Conservation (phyloP, 2,113 vertebrate genomes). For the Acrocephalus kingi region DNA sequence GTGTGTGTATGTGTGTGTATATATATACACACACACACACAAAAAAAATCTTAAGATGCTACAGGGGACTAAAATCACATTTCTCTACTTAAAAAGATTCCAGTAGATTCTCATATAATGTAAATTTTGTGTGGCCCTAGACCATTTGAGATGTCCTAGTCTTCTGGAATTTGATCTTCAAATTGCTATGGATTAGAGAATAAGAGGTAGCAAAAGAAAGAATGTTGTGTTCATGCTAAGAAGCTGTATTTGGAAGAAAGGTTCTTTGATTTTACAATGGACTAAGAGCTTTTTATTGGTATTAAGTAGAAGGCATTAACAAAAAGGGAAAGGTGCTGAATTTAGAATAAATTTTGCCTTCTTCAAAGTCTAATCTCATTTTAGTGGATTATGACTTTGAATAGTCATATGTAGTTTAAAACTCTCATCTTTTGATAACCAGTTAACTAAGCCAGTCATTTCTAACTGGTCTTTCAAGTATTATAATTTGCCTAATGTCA, state of each 20-base stretch:
- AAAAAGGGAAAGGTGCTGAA: background rate
- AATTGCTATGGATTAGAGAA: background rate
- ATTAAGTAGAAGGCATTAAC: background rate
- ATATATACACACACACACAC: rapidly evolving
- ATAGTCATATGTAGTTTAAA: background rate
- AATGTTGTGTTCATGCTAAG: background rate
- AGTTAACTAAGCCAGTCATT: background rate
- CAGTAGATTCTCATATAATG: background rate
- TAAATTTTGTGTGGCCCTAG: background rate
- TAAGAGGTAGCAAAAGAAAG: background rate
- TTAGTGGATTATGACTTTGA: background rate
- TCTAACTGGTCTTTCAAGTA: background rate
- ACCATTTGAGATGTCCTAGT: background rate
- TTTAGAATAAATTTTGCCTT: background rate
- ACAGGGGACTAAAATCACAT: background rate
- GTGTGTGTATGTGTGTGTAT: rapidly evolving
- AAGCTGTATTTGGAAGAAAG: background rate
- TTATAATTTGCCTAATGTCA: background rate
- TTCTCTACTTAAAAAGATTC: background rate
- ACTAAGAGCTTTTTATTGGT: background rate
- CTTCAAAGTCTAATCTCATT: background rate
- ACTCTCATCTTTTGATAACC: background rate
- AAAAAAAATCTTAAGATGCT: background rate
- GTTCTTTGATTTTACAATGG: background rate
- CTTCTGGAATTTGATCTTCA: background rate